A percentile compares a stretch with the other conserved stretches of the same genome.
Conservation (phyloP, 2,888 invertebrate genomes). For the Spodoptera exigua region DNA sequence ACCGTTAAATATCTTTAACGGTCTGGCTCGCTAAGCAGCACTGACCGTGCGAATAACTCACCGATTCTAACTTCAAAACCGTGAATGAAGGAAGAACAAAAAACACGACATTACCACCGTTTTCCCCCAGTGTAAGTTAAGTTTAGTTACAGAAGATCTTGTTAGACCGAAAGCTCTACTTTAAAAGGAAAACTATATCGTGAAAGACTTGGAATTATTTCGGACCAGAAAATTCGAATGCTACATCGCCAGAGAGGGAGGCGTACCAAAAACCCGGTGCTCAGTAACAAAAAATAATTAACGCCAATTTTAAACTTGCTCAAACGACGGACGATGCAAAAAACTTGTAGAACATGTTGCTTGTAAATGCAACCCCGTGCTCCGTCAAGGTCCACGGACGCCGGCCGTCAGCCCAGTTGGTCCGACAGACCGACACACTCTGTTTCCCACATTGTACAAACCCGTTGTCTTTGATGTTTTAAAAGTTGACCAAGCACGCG, state of each 20-base stretch:
- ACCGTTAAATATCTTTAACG: slow-evolving; percentile 53
- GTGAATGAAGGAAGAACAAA: slow-evolving; percentile 16
- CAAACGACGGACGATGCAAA: slow-evolving; percentile 30
- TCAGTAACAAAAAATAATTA: too few species aligned
- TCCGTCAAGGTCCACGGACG: slow-evolving; percentile 76
- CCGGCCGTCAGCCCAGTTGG: slow-evolving; percentile 64
- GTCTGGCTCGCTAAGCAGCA: slow-evolving; percentile 26
- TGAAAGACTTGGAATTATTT: too few species aligned
- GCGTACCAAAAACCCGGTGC: not conserved
- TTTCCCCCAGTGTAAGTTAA: too few species aligned
- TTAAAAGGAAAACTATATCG: too few species aligned
- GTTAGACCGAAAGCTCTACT: too few species aligned
- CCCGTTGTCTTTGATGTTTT: slow-evolving; percentile 72
- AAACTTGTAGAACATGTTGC: slow-evolving; percentile 53
- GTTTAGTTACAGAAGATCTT: too few species aligned
- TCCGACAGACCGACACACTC: slow-evolving; percentile 80
- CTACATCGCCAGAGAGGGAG: not conserved
- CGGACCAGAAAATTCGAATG: too few species aligned
- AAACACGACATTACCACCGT: slow-evolving; percentile 7
- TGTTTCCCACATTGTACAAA: slow-evolving; percentile 78
- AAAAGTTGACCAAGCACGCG: slow-evolving; percentile 43
- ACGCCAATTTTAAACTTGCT: too few species aligned
- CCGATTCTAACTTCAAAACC: slow-evolving; percentile 18
- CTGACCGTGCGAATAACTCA: slow-evolving; percentile 15
- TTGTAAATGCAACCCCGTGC: slow-evolving; percentile 56